A percentile compares a stretch with the other conserved stretches of the same genome.
phyloP scores from a whole-genome alignment of 2,888 invertebrate species.

The Abrostola triplasia region DNA sequence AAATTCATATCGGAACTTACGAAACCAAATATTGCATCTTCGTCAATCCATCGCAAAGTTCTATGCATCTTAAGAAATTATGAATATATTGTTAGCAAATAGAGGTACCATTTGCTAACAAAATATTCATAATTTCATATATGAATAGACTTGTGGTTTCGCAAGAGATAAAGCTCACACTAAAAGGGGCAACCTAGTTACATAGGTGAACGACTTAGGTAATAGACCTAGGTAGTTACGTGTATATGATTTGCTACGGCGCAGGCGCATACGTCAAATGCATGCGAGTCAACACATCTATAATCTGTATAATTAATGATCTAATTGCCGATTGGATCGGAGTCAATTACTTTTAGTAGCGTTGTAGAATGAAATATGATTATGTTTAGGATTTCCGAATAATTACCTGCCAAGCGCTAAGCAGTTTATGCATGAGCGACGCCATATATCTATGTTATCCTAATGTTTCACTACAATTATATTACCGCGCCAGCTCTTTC shows the following conservation, averaged over 20 bases:
- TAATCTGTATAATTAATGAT: slow-evolving; percentile 8
- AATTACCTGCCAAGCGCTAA: background rate
- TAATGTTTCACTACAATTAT: slow-evolving; percentile 12
- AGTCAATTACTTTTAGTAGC: slow-evolving; percentile 28
- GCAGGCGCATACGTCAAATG: slow-evolving; percentile 28
- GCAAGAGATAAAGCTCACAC: slow-evolving; percentile 62
- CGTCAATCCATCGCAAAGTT: slow-evolving; percentile 6
- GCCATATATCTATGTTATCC: background rate
- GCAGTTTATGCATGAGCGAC: background rate
- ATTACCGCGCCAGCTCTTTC: slow-evolving; percentile 20
- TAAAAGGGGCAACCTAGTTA: slow-evolving; percentile 64
- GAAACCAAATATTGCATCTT: too few species aligned
- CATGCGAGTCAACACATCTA: slow-evolving; percentile 15
- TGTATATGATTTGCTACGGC: slow-evolving; percentile 35
- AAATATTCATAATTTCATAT: slow-evolving; percentile 39
- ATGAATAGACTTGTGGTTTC: slow-evolving; percentile 45
- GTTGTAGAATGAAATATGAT: slow-evolving; percentile 19
- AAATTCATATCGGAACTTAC: too few species aligned
- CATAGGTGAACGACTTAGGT: slow-evolving; percentile 66
- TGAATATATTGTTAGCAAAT: too few species aligned
- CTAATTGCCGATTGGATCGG: slow-evolving; percentile 10
- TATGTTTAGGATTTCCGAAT: slow-evolving; percentile 11
- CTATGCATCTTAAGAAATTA: too few species aligned
- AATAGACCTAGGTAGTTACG: slow-evolving; percentile 50
- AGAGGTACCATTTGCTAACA: slow-evolving; percentile 9